These are phyloP conservation scores for Alectoris magna DNA, from an alignment of 2,797 vertebrate species.

Conservation along the genomic window DNA sequence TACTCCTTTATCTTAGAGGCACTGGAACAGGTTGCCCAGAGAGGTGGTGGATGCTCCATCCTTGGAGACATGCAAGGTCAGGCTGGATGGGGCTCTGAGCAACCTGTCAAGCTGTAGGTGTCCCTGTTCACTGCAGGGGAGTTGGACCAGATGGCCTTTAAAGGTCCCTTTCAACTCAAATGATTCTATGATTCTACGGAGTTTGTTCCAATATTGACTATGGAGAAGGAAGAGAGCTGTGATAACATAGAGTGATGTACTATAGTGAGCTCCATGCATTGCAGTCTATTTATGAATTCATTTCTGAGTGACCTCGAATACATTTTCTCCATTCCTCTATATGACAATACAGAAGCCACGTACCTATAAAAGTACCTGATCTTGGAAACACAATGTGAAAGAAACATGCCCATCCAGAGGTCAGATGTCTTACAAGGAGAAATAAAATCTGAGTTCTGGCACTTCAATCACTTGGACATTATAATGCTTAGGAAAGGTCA, in stretches of 20 bases:
- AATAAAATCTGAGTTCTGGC: slow-evolving; percentile 12
- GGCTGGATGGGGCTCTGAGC: too few species aligned
- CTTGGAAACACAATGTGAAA: background rate
- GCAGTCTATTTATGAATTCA: background rate
- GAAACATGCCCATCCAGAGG: background rate
- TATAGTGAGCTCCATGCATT: background rate
- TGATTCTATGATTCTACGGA: too few species aligned
- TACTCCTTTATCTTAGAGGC: background rate
- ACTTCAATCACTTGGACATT: background rate
- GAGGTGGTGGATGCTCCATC: too few species aligned
- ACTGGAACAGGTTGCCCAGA: too few species aligned
- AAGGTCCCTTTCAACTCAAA: too few species aligned
- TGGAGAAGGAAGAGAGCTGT: background rate
- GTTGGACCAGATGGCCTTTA: too few species aligned
- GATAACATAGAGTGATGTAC: background rate
- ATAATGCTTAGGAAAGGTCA: slow-evolving; percentile 20
- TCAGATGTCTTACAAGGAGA: background rate
- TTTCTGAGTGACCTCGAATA: background rate
- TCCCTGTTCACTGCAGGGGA: too few species aligned
- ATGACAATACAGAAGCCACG: background rate
- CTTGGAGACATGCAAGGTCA: too few species aligned
- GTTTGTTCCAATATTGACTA: background rate
- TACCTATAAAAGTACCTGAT: background rate
- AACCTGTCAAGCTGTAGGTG: too few species aligned
- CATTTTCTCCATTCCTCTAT: background rate